Evolutionary conservation across 1,140 invertebrate genomes (phyloP).

Genomic region (Hypsibius dujardini): DNA sequence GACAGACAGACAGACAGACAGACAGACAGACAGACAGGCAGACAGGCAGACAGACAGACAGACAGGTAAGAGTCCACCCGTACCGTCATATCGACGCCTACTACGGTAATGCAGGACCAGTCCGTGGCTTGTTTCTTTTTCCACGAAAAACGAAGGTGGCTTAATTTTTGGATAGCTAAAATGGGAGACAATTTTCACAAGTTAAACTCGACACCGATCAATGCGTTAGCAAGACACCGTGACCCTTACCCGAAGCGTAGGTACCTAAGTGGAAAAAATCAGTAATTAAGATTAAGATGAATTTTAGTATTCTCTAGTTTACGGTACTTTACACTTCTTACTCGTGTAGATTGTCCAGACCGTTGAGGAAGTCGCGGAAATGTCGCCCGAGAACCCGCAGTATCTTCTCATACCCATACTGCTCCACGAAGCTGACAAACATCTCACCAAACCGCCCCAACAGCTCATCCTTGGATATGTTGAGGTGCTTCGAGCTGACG

Average conservation of each 20-base stretch:
- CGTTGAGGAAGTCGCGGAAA: constrained; percentile 35
- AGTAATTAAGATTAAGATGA: neutral
- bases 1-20: too few relatives aligned
- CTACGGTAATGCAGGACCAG: constrained; percentile 80
- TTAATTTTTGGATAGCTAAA: constrained; percentile 81
- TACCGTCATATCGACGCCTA: constrained; percentile 40
- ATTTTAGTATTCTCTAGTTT: neutral
- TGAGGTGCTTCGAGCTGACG: constrained; percentile 30
- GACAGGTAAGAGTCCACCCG: neutral
- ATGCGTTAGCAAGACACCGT: too few relatives aligned
- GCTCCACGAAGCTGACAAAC: constrained; percentile 42
- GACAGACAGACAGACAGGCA: too few relatives aligned
- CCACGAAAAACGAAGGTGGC: constrained; percentile 86
- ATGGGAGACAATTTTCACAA: constrained; percentile 46
- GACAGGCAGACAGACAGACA: too few relatives aligned
- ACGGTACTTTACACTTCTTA: constrained; percentile 27
- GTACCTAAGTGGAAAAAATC: constrained; percentile 39
- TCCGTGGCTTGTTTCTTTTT: constrained; percentile 69
- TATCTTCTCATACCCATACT: constrained; percentile 25
- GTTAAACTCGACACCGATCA: neutral
- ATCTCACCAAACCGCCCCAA: constrained; percentile 69
- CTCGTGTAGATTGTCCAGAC: constrained; percentile 35
- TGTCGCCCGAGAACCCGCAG: constrained; percentile 34
- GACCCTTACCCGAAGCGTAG: constrained; percentile 40
- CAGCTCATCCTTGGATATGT: constrained; percentile 42